Evolutionary conservation across 2,888 invertebrate species (phyloP), one percentile per base, ranked within the genome.

Genomic region (Apeira syringaria): DNA sequence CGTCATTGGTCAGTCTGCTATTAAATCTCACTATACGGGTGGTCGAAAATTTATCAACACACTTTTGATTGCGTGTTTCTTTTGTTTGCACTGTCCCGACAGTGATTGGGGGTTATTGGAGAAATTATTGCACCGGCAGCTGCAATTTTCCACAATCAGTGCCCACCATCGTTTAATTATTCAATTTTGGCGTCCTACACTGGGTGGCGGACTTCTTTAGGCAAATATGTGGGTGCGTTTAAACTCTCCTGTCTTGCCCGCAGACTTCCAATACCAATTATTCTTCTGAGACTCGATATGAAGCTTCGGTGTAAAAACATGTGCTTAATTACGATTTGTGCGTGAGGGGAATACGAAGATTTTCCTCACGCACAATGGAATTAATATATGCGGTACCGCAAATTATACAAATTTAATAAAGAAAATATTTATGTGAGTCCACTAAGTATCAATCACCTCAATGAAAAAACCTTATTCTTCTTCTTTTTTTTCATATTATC

Each of bases 1-100:
- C n/a, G 15, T 15, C 4, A 15, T 15, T 15, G 2, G 4, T 15
- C 4, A 15, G 15, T 15, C 15, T 15, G 4, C 15, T 15, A 15
- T 15, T 15, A 15, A 4, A 15, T 3, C 15, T 15, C 4, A 15
- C 15, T 15, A 3, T 44, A 52, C 53, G 58, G 77, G 81, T 80
- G 80, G 81, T 77, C 80, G 60, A 39, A 55, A 63, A 80, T 80
- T 74, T 70, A 68, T 79, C 74, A 74, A 70, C 63, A 65, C 60
- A 58, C 45, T 59, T 72, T 67, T 73, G 70, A 77, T 75, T 72
- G 62, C 57, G 50, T 43, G 47, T 39, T 15, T 56, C 56, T 69
- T 78, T 74, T 84, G 81, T 86, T 86, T 84, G 82, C 76, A 74
- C 77, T 78, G 78, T 69, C 67, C 50, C 55, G 74, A 67, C 78